These are phyloP conservation scores for Aradus depressus DNA, from an alignment of 2,888 invertebrate genomes.

Conservation along the genomic window DNA sequence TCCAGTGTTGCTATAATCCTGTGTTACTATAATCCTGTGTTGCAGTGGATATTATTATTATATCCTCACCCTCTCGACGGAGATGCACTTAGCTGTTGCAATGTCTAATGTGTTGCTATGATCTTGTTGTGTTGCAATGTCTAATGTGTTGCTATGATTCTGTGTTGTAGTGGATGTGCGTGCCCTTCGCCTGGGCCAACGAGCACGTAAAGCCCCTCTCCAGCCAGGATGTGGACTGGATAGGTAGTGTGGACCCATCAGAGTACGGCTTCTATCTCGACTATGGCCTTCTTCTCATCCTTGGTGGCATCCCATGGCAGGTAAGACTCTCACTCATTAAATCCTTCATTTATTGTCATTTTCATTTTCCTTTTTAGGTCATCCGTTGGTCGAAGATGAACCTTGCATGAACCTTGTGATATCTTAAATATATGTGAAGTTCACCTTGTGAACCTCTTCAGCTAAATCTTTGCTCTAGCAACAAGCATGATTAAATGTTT, in stretches of 20 bases:
- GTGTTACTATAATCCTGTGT: no score
- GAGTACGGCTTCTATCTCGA: conserved; percentile 78
- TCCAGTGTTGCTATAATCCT: conserved; percentile 32
- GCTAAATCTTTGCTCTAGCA: no score
- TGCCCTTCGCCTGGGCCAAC: conserved; percentile 88
- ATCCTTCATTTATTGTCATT: not conserved
- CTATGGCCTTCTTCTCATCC: conserved; percentile 75
- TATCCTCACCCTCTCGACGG: not conserved
- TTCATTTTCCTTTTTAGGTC: no score
- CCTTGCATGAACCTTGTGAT: no score
- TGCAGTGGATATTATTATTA: not conserved
- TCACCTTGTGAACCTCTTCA: no score
- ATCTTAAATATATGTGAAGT: no score
- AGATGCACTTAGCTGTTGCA: no score
- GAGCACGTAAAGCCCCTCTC: conserved; percentile 72
- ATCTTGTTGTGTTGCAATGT: conserved; percentile 30
- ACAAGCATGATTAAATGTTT: no score
- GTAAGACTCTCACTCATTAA: conserved; percentile 37
- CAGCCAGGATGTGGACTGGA: conserved; percentile 79
- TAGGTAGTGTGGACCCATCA: conserved; percentile 59
- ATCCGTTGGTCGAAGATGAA: no score
- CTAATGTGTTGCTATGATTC: not conserved
- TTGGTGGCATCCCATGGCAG: conserved; percentile 98
- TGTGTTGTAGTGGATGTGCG: conserved; percentile 74
- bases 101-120: not conserved